These are phyloP conservation scores for Noctua pronuba DNA, from an alignment of 2,888 invertebrate genomes.

Conservation along the genomic window DNA sequence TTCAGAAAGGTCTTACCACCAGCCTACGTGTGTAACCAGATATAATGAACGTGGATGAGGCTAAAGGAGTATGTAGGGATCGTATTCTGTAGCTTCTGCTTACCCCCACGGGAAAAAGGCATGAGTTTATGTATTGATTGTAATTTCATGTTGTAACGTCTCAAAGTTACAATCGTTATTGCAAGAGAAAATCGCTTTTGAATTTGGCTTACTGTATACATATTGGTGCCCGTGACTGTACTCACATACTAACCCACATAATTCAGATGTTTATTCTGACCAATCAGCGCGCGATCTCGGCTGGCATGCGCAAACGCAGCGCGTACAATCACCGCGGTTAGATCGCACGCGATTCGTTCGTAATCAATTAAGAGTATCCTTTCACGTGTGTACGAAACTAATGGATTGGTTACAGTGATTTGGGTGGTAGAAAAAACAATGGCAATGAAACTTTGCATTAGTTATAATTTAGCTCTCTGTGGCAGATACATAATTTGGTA, in stretches of 20 bases:
- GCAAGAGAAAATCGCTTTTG: background rate
- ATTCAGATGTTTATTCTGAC: conserved; percentile 49
- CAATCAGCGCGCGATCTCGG: conserved; percentile 53
- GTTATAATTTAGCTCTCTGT: background rate
- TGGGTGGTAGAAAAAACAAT: conserved; percentile 36
- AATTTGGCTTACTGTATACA: background rate
- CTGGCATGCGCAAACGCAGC: conserved; percentile 59
- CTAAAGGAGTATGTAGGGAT: too few relatives aligned
- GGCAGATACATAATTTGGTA: background rate
- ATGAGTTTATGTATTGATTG: too few relatives aligned
- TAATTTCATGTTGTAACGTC: too few relatives aligned
- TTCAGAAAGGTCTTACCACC: too few relatives aligned
- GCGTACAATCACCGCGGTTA: conserved; percentile 55
- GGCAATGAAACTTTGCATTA: conserved; percentile 26
- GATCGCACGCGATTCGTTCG: conserved; percentile 63
- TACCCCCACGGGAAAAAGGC: too few relatives aligned
- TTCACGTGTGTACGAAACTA: conserved; percentile 49
- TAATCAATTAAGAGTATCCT: conserved; percentile 65
- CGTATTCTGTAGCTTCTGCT: too few relatives aligned
- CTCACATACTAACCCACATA: conserved; percentile 67
- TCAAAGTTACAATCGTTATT: background rate
- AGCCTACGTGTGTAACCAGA: too few relatives aligned
- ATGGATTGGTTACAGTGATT: conserved; percentile 54
- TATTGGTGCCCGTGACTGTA: background rate
- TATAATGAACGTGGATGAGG: too few relatives aligned